Percentiles rank a stretch among this genome's conserved stretches.
These are phyloP conservation scores for Pilophorus perplexus DNA, from an alignment of 2,888 invertebrate species.

Conservation along the genomic window DNA sequence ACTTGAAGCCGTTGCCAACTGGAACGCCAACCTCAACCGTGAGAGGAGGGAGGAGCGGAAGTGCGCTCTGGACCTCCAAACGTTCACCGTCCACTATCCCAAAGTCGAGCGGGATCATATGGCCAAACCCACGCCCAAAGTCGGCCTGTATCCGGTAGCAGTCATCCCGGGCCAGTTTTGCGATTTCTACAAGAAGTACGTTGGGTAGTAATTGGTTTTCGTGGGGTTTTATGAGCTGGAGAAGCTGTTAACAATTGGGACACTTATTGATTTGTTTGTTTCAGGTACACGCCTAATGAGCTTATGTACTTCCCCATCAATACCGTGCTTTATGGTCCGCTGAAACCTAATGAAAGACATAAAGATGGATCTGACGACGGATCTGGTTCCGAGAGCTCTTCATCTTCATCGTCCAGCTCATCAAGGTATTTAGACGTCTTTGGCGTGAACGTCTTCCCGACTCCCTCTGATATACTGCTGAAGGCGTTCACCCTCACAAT, in stretches of 20 bases:
- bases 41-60: slow-evolving; percentile 65
- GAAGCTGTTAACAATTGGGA: too few relatives aligned
- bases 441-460: too few relatives aligned
- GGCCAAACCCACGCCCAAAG: slow-evolving; percentile 57
- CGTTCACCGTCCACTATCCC: slow-evolving; percentile 79
- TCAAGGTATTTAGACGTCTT: slow-evolving; percentile 52
- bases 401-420: slow-evolving; percentile 55
- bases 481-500: background rate
- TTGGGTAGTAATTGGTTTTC: background rate
- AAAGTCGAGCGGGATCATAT: slow-evolving; percentile 54
- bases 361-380: slow-evolving; percentile 58
- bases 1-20: slow-evolving; percentile 79
- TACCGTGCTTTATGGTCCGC: slow-evolving; percentile 72
- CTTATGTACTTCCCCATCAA: slow-evolving; percentile 90
- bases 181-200: slow-evolving; percentile 71
- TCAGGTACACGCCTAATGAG: slow-evolving; percentile 74
- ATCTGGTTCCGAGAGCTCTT: slow-evolving; percentile 56
- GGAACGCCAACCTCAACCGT: slow-evolving; percentile 84
- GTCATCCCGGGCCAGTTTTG: slow-evolving; percentile 96
- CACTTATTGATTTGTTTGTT: too few relatives aligned
- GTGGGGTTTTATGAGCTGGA: too few relatives aligned
- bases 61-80: slow-evolving; percentile 89
- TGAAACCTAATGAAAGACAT: slow-evolving; percentile 56
- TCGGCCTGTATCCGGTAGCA: slow-evolving; percentile 82
- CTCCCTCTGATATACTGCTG: too few relatives aligned